phyloP scores from a whole-genome alignment of 1,140 invertebrate genomes.

The Drosophila grimshawi region DNA sequence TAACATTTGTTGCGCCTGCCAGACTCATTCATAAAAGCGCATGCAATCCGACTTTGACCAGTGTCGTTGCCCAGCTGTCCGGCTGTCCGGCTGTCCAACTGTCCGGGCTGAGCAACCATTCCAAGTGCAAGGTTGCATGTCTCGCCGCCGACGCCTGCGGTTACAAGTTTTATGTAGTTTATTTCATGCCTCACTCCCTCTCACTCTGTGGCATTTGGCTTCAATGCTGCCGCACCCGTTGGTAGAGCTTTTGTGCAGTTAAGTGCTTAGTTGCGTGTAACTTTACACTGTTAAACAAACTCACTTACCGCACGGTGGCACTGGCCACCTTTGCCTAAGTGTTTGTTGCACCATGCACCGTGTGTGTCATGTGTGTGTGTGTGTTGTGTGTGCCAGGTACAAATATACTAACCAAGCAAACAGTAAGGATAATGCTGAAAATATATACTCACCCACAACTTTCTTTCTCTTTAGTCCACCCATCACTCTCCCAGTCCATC shows the following conservation, averaged over 20 bases:
- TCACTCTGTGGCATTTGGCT: not conserved
- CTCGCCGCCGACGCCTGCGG: conserved; percentile 43
- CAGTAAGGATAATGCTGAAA: conserved; percentile 41
- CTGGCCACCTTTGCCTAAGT: conserved; percentile 42
- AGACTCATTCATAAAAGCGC: conserved; percentile 75
- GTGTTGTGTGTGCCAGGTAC: conserved; percentile 50
- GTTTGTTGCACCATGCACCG: conserved; percentile 45
- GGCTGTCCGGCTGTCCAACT: not conserved
- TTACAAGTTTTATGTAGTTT: conserved; percentile 49
- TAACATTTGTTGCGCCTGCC: conserved; percentile 71
- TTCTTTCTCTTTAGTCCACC: not conserved
- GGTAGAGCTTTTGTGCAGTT: conserved; percentile 73
- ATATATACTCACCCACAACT: not conserved
- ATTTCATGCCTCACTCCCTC: not conserved
- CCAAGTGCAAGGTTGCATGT: conserved; percentile 73
- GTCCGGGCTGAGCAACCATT: conserved; percentile 19
- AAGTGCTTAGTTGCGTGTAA: conserved; percentile 82
- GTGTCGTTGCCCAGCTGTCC: not conserved
- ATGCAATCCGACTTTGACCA: conserved; percentile 58
- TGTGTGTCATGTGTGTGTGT: conserved; percentile 17
- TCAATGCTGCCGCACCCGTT: not conserved
- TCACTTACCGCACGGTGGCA: conserved; percentile 46
- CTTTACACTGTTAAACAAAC: conserved; percentile 81
- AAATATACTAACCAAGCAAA: conserved; percentile 54
- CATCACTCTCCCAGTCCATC: not conserved